Percentiles rank a stretch among this genome's conserved stretches.
These are phyloP conservation scores for Chrysomela aeneicollis DNA, from an alignment of 2,888 invertebrate species.

Conservation along the genomic window DNA sequence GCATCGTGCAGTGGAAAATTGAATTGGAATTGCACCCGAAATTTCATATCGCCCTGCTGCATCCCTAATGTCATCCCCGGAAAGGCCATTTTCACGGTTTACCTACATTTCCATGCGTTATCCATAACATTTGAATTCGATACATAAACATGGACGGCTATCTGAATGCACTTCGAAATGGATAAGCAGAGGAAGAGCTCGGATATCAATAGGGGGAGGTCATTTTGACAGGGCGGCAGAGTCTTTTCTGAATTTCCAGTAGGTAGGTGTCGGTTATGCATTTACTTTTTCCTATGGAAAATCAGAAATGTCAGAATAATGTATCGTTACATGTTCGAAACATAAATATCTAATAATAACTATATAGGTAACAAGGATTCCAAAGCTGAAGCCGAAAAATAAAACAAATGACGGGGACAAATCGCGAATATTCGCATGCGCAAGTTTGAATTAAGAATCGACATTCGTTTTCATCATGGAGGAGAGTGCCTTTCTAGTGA, in stretches of 20 bases:
- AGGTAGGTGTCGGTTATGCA: no score
- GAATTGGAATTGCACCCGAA: conserved; percentile 49
- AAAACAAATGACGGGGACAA: no score
- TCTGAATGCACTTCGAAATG: conserved; percentile 23
- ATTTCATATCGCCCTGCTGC: conserved; percentile 47
- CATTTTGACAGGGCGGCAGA: conserved; percentile 13
- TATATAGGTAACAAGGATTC: no score
- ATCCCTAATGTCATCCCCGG: conserved; percentile 45
- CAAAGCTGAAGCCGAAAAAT: no score
- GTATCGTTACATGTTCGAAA: no score
- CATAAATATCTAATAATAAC: no score
- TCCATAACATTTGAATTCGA: conserved; percentile 40
- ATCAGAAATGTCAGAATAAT: no score
- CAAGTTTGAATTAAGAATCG: no score
- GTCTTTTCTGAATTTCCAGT: background rate
- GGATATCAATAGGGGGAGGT: conserved; percentile 12
- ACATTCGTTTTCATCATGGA: no score
- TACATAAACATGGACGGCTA: conserved; percentile 41
- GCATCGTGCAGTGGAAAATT: conserved; percentile 45
- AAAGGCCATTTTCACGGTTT: conserved; percentile 37
- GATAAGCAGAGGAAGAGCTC: conserved; percentile 16
- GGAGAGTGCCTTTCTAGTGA: no score
- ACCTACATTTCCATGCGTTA: conserved; percentile 39
- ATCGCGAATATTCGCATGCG: no score
- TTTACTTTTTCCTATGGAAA: no score